Conservation (phyloP, 2,888 invertebrate species). For the Gymnosoma rotundatum region DNA sequence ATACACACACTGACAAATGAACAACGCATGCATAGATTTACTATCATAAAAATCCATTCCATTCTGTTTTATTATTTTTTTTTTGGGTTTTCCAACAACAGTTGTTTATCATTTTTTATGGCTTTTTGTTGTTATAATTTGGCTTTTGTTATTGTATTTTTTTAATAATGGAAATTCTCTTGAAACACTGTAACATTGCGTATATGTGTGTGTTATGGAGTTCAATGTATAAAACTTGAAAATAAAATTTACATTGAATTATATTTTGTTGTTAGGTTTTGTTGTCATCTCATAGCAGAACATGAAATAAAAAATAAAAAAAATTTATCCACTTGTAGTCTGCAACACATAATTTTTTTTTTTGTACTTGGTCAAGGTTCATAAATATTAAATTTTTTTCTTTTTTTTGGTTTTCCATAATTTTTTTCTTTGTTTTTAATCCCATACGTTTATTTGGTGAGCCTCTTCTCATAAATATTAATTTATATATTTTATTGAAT, state of each 20-base stretch:
- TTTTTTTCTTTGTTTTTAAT: constrained; percentile 29
- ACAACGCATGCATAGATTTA: constrained; percentile 41
- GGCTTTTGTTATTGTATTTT: constrained; percentile 28
- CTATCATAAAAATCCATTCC: constrained; percentile 54
- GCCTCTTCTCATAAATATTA: constrained; percentile 44
- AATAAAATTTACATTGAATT: constrained; percentile 66
- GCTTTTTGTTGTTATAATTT: constrained; percentile 60
- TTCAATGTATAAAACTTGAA: constrained; percentile 56
- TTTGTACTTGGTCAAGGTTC: constrained; percentile 64
- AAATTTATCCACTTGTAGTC: constrained; percentile 63
- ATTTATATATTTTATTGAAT: constrained; percentile 54
- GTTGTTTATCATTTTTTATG: constrained; percentile 73
- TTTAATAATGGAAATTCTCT: constrained; percentile 44
- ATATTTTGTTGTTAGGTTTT: constrained; percentile 45
- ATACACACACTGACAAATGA: background rate
- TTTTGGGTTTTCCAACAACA: no score
- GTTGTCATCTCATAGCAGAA: constrained; percentile 37
- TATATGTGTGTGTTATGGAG: constrained; percentile 17
- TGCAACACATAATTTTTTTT: constrained; percentile 32
- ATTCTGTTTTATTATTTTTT: constrained; percentile 46
- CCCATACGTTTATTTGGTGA: constrained; percentile 54
- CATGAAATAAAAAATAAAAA: constrained; percentile 10
- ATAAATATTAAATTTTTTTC: constrained; percentile 61
- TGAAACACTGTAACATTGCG: constrained; percentile 1
- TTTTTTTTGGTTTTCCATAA: constrained; percentile 17